Evolutionary conservation across 2,888 invertebrate genomes (phyloP).

Genomic region (Platypus cylindrus): DNA sequence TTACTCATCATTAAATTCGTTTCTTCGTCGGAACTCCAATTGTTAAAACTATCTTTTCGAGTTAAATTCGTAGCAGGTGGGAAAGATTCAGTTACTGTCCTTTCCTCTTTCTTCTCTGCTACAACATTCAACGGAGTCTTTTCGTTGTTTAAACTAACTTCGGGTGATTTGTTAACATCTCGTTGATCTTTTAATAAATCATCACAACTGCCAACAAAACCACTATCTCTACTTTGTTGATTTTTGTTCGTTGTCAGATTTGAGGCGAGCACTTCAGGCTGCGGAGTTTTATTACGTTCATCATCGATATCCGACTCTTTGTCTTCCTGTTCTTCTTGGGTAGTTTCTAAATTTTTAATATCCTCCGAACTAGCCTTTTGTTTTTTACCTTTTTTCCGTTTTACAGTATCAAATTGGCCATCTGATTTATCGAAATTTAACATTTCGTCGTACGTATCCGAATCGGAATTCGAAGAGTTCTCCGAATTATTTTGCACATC

Average conservation of each 20-base stretch:
- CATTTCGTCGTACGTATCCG: slow-evolving; percentile 55
- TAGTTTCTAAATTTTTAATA: slow-evolving; percentile 44
- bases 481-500: slow-evolving; percentile 43
- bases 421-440: slow-evolving; percentile 59
- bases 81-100: slow-evolving; percentile 39
- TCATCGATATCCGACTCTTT: slow-evolving; percentile 51
- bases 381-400: slow-evolving; percentile 72
- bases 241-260: slow-evolving; percentile 51
- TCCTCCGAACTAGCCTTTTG: slow-evolving; percentile 42
- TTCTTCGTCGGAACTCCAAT: slow-evolving; percentile 90
- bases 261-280: slow-evolving; percentile 47
- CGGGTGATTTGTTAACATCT: slow-evolving; percentile 31
- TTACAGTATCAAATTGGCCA: slow-evolving; percentile 68
- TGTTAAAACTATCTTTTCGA: slow-evolving; percentile 82
- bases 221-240: slow-evolving; percentile 76
- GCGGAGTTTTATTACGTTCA: slow-evolving; percentile 54
- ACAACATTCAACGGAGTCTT: slow-evolving; percentile 32
- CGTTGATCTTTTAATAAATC: slow-evolving; percentile 61
- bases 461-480: slow-evolving; percentile 54
- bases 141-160: slow-evolving; percentile 17
- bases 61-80: slow-evolving; percentile 51
- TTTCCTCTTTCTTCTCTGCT: slow-evolving; percentile 47
- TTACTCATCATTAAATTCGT: slow-evolving; percentile 92
- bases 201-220: slow-evolving; percentile 80
- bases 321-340: slow-evolving; percentile 46